These are phyloP conservation scores for Camponotus floridanus DNA, from an alignment of 1,140 invertebrate genomes.

Conservation along the genomic window DNA sequence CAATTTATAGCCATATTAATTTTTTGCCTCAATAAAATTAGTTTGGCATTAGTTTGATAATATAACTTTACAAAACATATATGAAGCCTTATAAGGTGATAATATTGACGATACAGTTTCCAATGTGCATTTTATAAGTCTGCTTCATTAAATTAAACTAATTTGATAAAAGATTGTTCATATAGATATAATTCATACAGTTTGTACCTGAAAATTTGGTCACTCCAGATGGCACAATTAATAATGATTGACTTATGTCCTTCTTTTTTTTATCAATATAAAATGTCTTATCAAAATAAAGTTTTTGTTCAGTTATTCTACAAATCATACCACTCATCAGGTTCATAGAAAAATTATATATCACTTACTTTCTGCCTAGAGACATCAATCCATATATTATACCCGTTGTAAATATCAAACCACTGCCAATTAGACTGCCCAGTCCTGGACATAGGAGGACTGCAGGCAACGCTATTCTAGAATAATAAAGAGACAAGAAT, in stretches of 20 bases:
- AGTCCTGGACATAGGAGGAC: constrained; percentile 92
- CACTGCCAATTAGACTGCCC: constrained; percentile 94
- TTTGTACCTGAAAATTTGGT: constrained; percentile 9
- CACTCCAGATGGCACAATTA: background rate
- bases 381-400: constrained; percentile 97
- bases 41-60: background rate
- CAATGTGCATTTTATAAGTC: background rate
- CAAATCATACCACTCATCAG: background rate
- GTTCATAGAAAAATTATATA: background rate
- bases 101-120: background rate
- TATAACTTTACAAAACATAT: background rate
- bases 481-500: constrained; percentile 76
- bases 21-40: background rate
- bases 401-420: constrained; percentile 95
- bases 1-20: background rate
- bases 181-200: background rate
- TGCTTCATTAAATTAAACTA: constrained; percentile 7
- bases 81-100: background rate
- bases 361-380: constrained; percentile 92
- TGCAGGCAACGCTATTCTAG: constrained; percentile 92
- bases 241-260: background rate
- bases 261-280: background rate
- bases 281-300: background rate
- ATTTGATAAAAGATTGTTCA: background rate
- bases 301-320: background rate